Conservation (phyloP, 2,888 invertebrate species). For the Lymantria dispar region DNA sequence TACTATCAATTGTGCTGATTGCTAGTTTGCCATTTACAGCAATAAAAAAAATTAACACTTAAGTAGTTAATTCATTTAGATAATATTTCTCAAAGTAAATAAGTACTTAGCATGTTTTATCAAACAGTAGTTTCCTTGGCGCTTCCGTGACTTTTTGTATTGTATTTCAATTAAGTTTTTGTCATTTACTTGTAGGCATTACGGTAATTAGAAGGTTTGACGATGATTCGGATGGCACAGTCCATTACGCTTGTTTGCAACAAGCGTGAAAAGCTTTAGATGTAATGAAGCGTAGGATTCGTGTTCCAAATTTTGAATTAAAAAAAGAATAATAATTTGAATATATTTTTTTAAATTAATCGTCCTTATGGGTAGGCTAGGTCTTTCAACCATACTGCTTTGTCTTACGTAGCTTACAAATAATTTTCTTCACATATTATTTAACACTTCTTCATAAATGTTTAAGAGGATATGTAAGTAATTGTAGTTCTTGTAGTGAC, state of each 20-base stretch:
- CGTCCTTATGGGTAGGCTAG: too few species aligned
- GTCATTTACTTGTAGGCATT: constrained; percentile 16
- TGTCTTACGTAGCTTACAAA: too few species aligned
- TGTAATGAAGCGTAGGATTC: constrained; percentile 7
- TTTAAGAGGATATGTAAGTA: too few species aligned
- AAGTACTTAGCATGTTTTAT: constrained; percentile 12
- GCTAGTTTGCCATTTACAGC: background rate
- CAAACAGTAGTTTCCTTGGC: constrained; percentile 26
- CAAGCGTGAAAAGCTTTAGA: constrained; percentile 4
- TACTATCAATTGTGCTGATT: too few species aligned
- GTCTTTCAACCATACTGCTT: too few species aligned
- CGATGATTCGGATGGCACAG: constrained; percentile 16
- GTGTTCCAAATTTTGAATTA: constrained; percentile 4
- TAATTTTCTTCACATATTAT: too few species aligned
- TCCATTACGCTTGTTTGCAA: constrained; percentile 18
- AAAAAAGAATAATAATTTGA: too few species aligned
- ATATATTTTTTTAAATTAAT: too few species aligned
- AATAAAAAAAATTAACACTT: background rate
- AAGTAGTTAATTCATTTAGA: background rate
- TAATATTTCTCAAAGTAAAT: constrained; percentile 3
- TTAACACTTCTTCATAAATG: too few species aligned
- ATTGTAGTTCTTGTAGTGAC: too few species aligned
- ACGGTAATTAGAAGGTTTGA: constrained; percentile 26
- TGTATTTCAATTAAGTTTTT: constrained; percentile 29
- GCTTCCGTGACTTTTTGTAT: constrained; percentile 33